Evolutionary conservation across 2,113 vertebrate species (phyloP).

Genomic region (Phyllostomus discolor): DNA sequence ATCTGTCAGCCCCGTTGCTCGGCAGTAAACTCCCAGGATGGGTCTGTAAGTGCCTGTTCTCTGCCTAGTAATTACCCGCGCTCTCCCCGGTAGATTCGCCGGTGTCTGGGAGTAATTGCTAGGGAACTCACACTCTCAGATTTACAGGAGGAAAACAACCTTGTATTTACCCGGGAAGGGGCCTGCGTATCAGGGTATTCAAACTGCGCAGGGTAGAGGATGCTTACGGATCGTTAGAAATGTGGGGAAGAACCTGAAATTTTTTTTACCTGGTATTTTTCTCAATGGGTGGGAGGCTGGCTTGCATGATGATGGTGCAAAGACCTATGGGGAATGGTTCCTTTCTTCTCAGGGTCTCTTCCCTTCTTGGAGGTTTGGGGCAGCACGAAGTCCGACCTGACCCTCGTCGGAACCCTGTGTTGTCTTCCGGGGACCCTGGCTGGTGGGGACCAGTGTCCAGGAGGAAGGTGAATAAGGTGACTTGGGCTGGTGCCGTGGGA

Average conservation of each 20-base stretch:
- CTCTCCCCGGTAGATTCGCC: not conserved
- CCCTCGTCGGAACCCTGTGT: not conserved
- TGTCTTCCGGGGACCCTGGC: not conserved
- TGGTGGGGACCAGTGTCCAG: not conserved
- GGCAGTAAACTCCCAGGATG: not conserved
- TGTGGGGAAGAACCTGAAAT: not conserved
- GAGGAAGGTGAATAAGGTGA: not conserved
- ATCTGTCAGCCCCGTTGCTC: not conserved
- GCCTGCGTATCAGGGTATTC: constrained; percentile 16
- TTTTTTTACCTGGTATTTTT: constrained; percentile 55
- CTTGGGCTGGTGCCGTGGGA: not conserved
- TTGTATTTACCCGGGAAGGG: constrained; percentile 37
- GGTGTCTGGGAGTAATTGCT: constrained; percentile 44
- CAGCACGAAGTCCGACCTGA: not conserved
- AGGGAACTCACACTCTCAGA: not conserved
- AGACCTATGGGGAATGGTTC: not conserved
- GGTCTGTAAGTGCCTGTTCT: not conserved
- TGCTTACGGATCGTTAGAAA: constrained; percentile 8
- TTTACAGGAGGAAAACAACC: constrained; percentile 55
- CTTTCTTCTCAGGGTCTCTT: not conserved
- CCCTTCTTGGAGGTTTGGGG: constrained; percentile 9
- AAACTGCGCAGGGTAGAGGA: constrained; percentile 10
- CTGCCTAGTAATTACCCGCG: constrained; percentile 35
- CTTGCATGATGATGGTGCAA: not conserved
- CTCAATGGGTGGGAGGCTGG: not conserved